A percentile compares a stretch with the other conserved stretches of the same genome.
These are phyloP conservation scores for Melanargia galathea DNA, from an alignment of 2,888 invertebrate genomes.

Conservation along the genomic window DNA sequence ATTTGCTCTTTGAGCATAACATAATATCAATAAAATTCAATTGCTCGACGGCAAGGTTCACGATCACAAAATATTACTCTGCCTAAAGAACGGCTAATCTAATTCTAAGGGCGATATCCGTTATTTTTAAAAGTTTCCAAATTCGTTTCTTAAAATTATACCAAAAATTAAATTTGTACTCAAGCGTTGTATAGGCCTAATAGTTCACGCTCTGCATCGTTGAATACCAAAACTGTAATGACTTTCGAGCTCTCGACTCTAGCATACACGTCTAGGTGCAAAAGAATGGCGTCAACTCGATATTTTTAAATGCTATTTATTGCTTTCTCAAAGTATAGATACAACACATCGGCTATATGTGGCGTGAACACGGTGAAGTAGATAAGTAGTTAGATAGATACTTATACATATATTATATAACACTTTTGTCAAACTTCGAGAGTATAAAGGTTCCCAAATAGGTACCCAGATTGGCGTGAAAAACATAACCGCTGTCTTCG, in stretches of 20 bases:
- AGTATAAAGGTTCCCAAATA: too few species aligned
- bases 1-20: too few species aligned
- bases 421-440: too few species aligned
- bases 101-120: slow-evolving; percentile 49
- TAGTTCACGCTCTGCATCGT: slow-evolving; percentile 30
- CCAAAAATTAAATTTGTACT: slow-evolving; percentile 65
- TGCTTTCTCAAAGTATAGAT: slow-evolving; percentile 1
- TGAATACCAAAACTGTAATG: slow-evolving; percentile 16
- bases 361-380: background rate
- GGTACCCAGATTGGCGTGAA: too few species aligned
- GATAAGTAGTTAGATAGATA: background rate
- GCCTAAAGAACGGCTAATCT: slow-evolving; percentile 56
- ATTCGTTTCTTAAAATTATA: slow-evolving; percentile 39
- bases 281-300: slow-evolving; percentile 19
- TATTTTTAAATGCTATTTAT: slow-evolving; percentile 4
- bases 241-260: slow-evolving; percentile 47
- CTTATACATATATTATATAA: too few species aligned
- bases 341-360: background rate
- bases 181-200: slow-evolving; percentile 62
- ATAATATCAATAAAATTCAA: too few species aligned
- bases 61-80: slow-evolving; percentile 72
- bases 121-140: slow-evolving; percentile 36
- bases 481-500: too few species aligned
- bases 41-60: slow-evolving; percentile 50
- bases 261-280: slow-evolving; percentile 8